Conservation (phyloP, 2,113 vertebrate genomes). For the Progne subis region DNA sequence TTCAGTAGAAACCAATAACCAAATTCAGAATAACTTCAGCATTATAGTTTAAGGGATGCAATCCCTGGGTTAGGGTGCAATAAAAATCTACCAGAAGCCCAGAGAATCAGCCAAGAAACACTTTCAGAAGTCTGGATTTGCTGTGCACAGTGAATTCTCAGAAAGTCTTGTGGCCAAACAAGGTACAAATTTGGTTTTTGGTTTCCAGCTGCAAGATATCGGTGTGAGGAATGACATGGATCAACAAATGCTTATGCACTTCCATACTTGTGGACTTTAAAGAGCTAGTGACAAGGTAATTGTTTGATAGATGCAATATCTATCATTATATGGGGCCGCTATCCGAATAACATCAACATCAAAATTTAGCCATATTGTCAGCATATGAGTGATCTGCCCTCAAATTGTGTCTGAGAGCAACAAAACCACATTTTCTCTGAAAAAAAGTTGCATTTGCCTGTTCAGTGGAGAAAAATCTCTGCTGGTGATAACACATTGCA, state of each 20-base stretch:
- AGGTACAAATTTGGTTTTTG: neutral
- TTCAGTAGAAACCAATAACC: neutral
- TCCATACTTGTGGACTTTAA: neutral
- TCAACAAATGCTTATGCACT: neutral
- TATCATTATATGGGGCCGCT: neutral
- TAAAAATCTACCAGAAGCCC: neutral
- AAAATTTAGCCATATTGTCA: neutral
- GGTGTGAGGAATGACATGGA: neutral
- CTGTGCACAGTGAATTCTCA: neutral
- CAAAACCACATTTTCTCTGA: neutral
- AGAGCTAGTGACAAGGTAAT: slow-evolving; percentile 43
- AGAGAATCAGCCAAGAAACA: neutral
- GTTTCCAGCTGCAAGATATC: slow-evolving; percentile 13
- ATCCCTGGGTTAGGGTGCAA: neutral
- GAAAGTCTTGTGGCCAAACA: neutral
- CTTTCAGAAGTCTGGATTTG: neutral
- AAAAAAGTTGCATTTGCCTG: neutral
- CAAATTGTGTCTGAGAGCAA: neutral
- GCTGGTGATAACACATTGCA: neutral
- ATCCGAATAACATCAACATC: neutral
- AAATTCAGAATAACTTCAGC: neutral
- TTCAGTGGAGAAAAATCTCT: neutral
- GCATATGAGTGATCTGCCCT: neutral
- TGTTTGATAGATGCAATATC: slow-evolving; percentile 19
- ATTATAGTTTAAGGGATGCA: neutral